phyloP scores from a whole-genome alignment of 2,113 vertebrate genomes.

The Brachionichthys hirsutus region DNA sequence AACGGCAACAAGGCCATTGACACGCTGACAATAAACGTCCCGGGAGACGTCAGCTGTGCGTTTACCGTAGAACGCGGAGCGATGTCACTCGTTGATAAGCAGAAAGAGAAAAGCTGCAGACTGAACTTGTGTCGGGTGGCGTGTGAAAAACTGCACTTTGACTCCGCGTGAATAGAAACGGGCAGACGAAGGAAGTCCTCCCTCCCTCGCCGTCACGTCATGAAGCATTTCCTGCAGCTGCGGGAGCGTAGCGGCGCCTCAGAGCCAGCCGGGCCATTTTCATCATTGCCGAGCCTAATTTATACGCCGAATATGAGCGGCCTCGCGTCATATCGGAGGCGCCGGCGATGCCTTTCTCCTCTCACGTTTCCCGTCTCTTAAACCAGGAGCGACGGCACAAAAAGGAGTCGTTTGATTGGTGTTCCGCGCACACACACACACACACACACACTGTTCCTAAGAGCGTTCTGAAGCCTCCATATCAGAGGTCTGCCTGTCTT shows the following conservation, averaged over 20 bases:
- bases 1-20: constrained; percentile 67
- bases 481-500: constrained; percentile 61
- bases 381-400: constrained; percentile 8
- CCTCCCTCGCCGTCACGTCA: background rate
- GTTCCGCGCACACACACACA: constrained; percentile 1
- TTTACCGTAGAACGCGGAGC: constrained; percentile 11
- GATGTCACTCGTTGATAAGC: constrained; percentile 44
- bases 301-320: constrained; percentile 16
- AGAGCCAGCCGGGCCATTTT: background rate
- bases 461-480: constrained; percentile 29
- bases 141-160: background rate
- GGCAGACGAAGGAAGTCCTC: background rate
- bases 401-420: background rate
- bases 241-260: background rate
- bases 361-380: constrained; percentile 21
- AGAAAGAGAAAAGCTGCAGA: constrained; percentile 20
- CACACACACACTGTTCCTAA: constrained; percentile 4
- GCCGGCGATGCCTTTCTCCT: background rate
- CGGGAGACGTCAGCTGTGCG: constrained; percentile 36
- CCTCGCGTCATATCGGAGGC: constrained; percentile 8
- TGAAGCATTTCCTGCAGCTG: constrained; percentile 1
- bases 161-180: background rate
- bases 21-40: constrained; percentile 60
- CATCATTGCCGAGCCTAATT: constrained; percentile 37
- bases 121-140: background rate